phyloP scores from a whole-genome alignment of 2,113 vertebrate genomes.

The mouse (Mus musculus) region GRCm39 chrX:7116001-7116500 shows the following conservation, averaged over 20 bases:
- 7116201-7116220: constrained; percentile 56
- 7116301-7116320: constrained; percentile 8
- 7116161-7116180: too few species aligned
- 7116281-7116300: not conserved
- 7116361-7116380: not conserved
- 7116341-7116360: not conserved
- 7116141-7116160: too few species aligned
- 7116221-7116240: constrained; percentile 50
- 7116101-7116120: too few species aligned
- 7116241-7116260: constrained; percentile 32
- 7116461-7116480: not conserved
- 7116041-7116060: too few species aligned
- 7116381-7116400: not conserved
- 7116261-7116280: constrained; percentile 36
- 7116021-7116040: too few species aligned
- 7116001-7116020: too few species aligned
- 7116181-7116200: too few species aligned
- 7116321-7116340: not conserved
- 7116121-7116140: too few species aligned
- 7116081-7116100: too few species aligned
- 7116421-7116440: not conserved
- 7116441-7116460: not conserved
- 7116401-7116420: not conserved
- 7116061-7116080: too few species aligned
- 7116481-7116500: not conserved